Percentiles rank a stretch among this genome's conserved stretches.
Conservation (phyloP, 2,797 vertebrate genomes). For the Notolabrus celidotus region DNA sequence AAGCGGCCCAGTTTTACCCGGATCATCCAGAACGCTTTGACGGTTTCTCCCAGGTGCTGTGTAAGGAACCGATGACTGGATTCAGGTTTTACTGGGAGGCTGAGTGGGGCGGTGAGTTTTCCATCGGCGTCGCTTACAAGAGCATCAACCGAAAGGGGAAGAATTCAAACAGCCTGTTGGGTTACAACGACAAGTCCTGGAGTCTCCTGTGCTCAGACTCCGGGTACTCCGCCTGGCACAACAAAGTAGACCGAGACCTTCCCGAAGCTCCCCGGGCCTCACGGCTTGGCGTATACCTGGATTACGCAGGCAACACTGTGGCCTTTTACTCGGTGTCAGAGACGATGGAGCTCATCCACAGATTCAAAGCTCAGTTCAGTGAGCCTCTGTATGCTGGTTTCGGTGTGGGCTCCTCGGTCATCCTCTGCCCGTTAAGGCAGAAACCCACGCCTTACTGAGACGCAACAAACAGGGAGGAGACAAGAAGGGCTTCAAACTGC, state of each 20-base stretch:
- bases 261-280: slow-evolving; percentile 59
- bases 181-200: slow-evolving; percentile 88
- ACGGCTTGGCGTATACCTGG: slow-evolving; percentile 83
- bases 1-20: slow-evolving; percentile 76
- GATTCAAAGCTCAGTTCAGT: slow-evolving; percentile 82
- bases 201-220: slow-evolving; percentile 87
- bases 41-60: slow-evolving; percentile 86
- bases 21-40: slow-evolving; percentile 86
- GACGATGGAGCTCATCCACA: slow-evolving; percentile 83
- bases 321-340: slow-evolving; percentile 82
- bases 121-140: slow-evolving; percentile 83
- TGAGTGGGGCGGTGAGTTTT: slow-evolving; percentile 87
- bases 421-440: slow-evolving; percentile 77
- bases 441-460: slow-evolving; percentile 48
- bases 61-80: slow-evolving; percentile 81
- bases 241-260: slow-evolving; percentile 81
- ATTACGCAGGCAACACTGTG: slow-evolving; percentile 77
- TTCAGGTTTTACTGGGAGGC: slow-evolving; percentile 87
- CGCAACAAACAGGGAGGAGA: background rate
- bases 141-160: slow-evolving; percentile 88
- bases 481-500: too few relatives aligned
- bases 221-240: slow-evolving; percentile 87
- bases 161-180: slow-evolving; percentile 85
- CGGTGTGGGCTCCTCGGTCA: slow-evolving; percentile 85
- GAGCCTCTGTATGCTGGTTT: slow-evolving; percentile 86